phyloP scores from a whole-genome alignment of 2,113 vertebrate species.

The Anser cygnoides region DNA sequence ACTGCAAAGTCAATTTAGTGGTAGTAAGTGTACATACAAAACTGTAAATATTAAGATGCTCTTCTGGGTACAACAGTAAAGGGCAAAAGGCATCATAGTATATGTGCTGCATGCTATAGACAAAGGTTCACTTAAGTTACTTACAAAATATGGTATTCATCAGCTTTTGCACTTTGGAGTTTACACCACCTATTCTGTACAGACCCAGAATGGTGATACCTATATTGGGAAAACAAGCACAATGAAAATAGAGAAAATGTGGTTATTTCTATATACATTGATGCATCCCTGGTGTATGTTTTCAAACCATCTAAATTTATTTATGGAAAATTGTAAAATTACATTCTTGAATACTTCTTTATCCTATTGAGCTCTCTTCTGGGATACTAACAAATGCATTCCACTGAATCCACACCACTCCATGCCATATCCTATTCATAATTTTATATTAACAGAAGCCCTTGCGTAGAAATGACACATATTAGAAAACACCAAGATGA shows the following conservation, averaged over 20 bases:
- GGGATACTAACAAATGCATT: neutral
- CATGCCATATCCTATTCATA: neutral
- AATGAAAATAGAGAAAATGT: neutral
- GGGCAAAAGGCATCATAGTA: neutral
- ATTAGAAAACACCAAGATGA: neutral
- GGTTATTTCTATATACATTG: neutral
- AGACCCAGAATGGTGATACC: slow-evolving; percentile 92
- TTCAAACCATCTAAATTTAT: neutral
- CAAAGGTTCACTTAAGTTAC: neutral
- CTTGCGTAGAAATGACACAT: neutral
- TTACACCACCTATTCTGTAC: slow-evolving; percentile 96
- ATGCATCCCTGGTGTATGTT: neutral
- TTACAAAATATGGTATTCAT: slow-evolving; percentile 95
- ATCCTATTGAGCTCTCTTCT: neutral
- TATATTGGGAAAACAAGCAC: slow-evolving; percentile 49
- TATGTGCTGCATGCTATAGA: neutral
- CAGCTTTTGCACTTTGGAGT: slow-evolving; percentile 96
- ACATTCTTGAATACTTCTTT: neutral
- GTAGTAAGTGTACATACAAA: neutral
- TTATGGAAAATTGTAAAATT: neutral
- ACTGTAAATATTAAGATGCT: neutral
- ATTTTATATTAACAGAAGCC: neutral
- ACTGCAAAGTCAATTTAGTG: neutral
- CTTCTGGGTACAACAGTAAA: neutral
- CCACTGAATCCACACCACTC: neutral